phyloP scores from a whole-genome alignment of 2,888 invertebrate genomes.

The Camponotus fellah region DNA sequence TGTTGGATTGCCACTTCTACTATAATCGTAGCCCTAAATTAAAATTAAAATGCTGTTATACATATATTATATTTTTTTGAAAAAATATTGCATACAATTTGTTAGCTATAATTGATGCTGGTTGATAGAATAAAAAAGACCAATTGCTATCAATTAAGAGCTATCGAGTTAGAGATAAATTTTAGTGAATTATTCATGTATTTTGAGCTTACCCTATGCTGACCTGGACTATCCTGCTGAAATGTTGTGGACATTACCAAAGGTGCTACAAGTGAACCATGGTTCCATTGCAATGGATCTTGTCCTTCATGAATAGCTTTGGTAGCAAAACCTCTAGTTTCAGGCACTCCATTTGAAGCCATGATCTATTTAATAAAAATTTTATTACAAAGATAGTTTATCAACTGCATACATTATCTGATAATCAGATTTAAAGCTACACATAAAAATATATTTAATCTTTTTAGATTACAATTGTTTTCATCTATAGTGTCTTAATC shows the following conservation, averaged over 20 bases:
- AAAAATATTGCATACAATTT: neutral
- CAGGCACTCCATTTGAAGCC: neutral
- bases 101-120: conserved; percentile 14
- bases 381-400: neutral
- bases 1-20: conserved; percentile 97
- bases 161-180: neutral
- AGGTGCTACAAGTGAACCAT: conserved; percentile 95
- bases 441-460: too few species aligned
- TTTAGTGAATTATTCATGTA: neutral
- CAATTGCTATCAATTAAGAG: conserved; percentile 26
- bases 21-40: conserved; percentile 95
- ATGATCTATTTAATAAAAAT: neutral
- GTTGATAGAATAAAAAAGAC: neutral
- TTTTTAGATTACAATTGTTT: too few species aligned
- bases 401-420: neutral
- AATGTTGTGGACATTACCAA: conserved; percentile 97
- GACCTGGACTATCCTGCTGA: conserved; percentile 94
- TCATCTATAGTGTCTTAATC: too few species aligned
- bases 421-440: neutral
- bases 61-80: too few species aligned
- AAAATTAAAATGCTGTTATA: neutral
- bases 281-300: conserved; percentile 96
- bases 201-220: conserved; percentile 89
- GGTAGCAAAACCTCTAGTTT: conserved; percentile 91
- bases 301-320: conserved; percentile 97